These are phyloP conservation scores for Esox lucius DNA, from an alignment of 2,797 vertebrate genomes.

Conservation along the genomic window DNA sequence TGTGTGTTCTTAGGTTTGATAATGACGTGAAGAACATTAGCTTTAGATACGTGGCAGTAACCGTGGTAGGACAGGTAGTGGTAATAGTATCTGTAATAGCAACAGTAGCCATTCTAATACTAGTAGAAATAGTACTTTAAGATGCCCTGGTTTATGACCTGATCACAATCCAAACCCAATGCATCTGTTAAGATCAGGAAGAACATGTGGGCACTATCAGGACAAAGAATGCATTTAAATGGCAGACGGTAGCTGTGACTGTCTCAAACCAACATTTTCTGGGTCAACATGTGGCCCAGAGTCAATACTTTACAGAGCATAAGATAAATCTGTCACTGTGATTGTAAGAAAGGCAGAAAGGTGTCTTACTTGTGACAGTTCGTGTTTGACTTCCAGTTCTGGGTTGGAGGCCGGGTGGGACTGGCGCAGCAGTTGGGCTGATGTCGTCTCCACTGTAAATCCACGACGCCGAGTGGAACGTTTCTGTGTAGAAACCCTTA, in stretches of 20 bases:
- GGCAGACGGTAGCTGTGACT: too few relatives aligned
- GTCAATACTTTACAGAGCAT: not conserved
- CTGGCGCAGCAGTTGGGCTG: conserved; percentile 46
- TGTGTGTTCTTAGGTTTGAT: not conserved
- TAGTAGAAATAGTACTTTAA: too few relatives aligned
- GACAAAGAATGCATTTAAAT: too few relatives aligned
- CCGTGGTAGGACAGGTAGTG: too few relatives aligned
- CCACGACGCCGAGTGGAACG: conserved; percentile 89
- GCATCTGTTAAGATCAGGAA: too few relatives aligned
- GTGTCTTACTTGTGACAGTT: conserved; percentile 76
- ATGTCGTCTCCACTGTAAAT: conserved; percentile 84
- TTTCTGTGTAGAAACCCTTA: conserved; percentile 88
- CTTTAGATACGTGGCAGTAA: not conserved
- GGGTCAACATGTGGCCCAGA: not conserved
- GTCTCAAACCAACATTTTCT: not conserved
- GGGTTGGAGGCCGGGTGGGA: conserved; percentile 33
- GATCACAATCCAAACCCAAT: too few relatives aligned
- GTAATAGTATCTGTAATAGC: too few relatives aligned
- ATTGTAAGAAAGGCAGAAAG: not conserved
- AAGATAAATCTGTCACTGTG: not conserved
- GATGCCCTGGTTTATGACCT: too few relatives aligned
- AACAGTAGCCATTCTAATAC: too few relatives aligned
- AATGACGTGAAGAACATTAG: not conserved
- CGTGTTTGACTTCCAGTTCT: conserved; percentile 77
- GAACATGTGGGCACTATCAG: too few relatives aligned